Evolutionary conservation across 2,888 invertebrate genomes (phyloP), one percentile per base, ranked within the genome.

Genomic region (Sphaerophoria rueppellii): DNA sequence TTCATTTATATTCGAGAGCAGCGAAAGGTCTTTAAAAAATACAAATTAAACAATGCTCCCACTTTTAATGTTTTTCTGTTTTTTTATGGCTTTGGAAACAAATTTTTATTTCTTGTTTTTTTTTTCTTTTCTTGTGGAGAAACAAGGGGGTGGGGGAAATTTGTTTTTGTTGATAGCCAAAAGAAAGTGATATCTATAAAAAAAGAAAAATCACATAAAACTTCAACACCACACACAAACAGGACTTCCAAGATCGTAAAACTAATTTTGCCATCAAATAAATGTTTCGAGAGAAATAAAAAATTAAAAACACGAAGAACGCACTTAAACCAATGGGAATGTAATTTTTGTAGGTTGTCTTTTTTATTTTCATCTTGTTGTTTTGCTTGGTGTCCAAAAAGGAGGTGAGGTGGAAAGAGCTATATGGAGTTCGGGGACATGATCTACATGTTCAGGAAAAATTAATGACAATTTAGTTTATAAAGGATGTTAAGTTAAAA

Each of bases 201-300:
- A 85, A 83, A 78, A 70, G 58, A 58, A 72, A 83, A 80, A 75
- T 65, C 40, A 46, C 81, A 85, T 85, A 73, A 85, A 85, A 77
- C 69, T 76, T 77, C 76, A 81, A 77, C 78, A 69, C 60, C 54
- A 48, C 85, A 67, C 40, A 65, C 48, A n/a, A n/a, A n/a, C n/a
- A n/a, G n/a, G n/a, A n/a, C 24, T 24, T 24, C 24, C 1, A 69
- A 40, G 81, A 81, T 85, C 85, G 85, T 85, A 85, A 85, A 85
- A 81, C 81, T 85, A 85, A 85, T 85, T 81, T 85, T 85, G 85
- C 81, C 76, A 81, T 85, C 85, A 85, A 85, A 76, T 85, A 71
- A 71, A 83, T 83, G 83, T 83, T 75, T 24, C 40, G 50, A 78
- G 70, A 77, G 43, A 37, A 14, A 77, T 70, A 61, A 70, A 48